phyloP scores from a whole-genome alignment of 2,113 vertebrate genomes.

The Zosterops borbonicus region DNA sequence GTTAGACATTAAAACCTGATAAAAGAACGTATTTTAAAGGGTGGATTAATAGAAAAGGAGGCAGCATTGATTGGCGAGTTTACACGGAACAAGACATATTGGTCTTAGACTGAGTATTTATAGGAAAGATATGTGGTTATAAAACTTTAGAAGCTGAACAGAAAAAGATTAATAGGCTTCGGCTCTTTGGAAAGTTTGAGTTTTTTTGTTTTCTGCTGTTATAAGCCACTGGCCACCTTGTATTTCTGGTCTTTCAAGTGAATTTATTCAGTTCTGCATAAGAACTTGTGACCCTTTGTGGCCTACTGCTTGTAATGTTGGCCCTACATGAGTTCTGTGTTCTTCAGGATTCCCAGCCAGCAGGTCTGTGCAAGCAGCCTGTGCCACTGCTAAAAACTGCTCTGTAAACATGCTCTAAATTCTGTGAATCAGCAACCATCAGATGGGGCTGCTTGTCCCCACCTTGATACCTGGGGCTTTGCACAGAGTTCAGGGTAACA shows the following conservation, averaged over 20 bases:
- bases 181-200: slow-evolving; percentile 15
- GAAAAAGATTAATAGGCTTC: slow-evolving; percentile 42
- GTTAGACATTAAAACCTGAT: slow-evolving; percentile 82
- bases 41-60: slow-evolving; percentile 74
- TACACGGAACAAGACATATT: slow-evolving; percentile 51
- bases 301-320: neutral
- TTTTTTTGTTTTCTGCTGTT: slow-evolving; percentile 19
- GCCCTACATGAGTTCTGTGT: rapidly evolving
- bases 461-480: neutral
- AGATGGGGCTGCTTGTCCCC: neutral
- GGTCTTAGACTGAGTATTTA: slow-evolving; percentile 46
- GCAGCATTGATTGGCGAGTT: slow-evolving; percentile 65
- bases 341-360: neutral
- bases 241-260: slow-evolving; percentile 25
- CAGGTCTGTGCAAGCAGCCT: neutral
- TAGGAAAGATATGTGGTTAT: slow-evolving; percentile 45
- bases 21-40: slow-evolving; percentile 80
- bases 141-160: slow-evolving; percentile 45
- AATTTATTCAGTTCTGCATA: slow-evolving; percentile 14
- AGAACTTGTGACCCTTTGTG: neutral
- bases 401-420: neutral
- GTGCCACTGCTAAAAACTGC: neutral
- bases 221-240: neutral
- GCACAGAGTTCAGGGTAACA: neutral
- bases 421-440: neutral